phyloP scores from a whole-genome alignment of 2,888 invertebrate genomes.

The Laspeyria flexula region DNA sequence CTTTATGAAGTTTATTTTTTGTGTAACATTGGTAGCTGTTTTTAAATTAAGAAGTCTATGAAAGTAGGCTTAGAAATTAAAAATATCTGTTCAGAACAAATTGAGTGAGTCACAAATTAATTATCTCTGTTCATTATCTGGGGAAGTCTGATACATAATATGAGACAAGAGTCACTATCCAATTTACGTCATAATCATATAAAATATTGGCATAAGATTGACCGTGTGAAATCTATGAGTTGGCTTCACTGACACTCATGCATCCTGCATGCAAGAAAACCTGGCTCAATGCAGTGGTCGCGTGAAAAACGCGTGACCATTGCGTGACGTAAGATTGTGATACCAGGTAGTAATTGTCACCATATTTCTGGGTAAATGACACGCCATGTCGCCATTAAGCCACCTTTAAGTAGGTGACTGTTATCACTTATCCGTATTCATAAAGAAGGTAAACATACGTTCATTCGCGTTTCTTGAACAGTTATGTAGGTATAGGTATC shows the following conservation, averaged over 20 bases:
- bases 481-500: no score
- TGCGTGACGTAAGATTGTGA: conserved; percentile 52
- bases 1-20: conserved; percentile 1
- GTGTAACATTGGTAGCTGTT: not conserved
- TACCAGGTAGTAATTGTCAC: conserved; percentile 28
- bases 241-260: conserved; percentile 32
- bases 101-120: not conserved
- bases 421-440: no score
- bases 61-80: no score
- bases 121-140: no score
- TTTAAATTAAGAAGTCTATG: no score
- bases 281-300: conserved; percentile 39
- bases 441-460: no score
- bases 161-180: not conserved
- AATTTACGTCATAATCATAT: conserved; percentile 37
- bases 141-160: conserved; percentile 3
- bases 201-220: conserved; percentile 28
- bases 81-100: no score
- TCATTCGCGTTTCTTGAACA: no score
- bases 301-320: conserved; percentile 63
- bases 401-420: no score
- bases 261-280: conserved; percentile 42
- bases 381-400: no score
- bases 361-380: conserved; percentile 30
- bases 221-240: conserved; percentile 23